Base-by-base conservation (phyloP, 1,140 invertebrate genomes). In the Himalopsyche phryganea region DNA sequence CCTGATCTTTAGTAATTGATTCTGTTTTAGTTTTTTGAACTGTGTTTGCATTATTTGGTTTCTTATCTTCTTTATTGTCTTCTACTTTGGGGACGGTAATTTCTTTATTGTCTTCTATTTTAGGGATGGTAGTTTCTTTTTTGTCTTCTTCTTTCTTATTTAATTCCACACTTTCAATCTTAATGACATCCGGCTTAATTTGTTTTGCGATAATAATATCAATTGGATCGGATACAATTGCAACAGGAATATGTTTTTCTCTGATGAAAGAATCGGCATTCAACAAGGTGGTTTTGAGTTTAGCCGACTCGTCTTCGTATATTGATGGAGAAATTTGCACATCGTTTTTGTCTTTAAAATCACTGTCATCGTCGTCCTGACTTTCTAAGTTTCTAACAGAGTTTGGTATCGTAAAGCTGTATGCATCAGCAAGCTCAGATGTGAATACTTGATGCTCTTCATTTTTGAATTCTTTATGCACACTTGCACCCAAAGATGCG, bases 361-460 rank as follows among this genome's bases (percentile, higher is more conserved):
- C 47, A 6, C 50, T 40, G 1, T 61, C 17, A 7, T 56, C 60
- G 15, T 61, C 48, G 32, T 51, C 40, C 14, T 32, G 17, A 13
- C 44, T n/a, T 15, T 17, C 23, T 28, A 28, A 9, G 23, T 28
- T 28, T 9, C 18, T 6, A 28, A 15, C 40, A 15, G 53, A 51
- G 20, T 53, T 57, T 2, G 60, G 38, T 1, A 50, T n/a, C 23
- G 53, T 51, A 35, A 44, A 23, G 10, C 17, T 19, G 57, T 51
- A 63, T 6, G 17, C 47, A n/a, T 63, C 57, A 23, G 23, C 49
- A 18, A 63, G 57, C 14, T 63, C 57, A 1, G 52, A 59, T 1
- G 52, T 63, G 47, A 58, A 58, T 32, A 32, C n/a, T 6, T 40
- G 18, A 6, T 44, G 23, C 9, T 49, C 28, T 6, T 47, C 32